A percentile compares a stretch with the other conserved stretches of the same genome.
phyloP scores from a whole-genome alignment of 1,140 invertebrate genomes.

The Drosophila truncata region DNA sequence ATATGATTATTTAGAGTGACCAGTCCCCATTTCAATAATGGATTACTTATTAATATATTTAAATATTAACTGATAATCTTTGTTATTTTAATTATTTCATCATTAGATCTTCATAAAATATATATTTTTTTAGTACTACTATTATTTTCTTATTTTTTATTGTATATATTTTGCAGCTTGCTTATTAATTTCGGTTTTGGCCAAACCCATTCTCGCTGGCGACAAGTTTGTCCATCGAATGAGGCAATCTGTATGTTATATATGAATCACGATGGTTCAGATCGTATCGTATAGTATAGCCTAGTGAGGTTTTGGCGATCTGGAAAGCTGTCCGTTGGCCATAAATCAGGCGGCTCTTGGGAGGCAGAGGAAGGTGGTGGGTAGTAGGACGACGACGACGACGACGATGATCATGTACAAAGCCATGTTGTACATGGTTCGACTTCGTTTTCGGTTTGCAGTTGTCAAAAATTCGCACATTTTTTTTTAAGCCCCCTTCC shows the following conservation, averaged over 20 bases:
- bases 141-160: too few species aligned
- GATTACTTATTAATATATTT: too few species aligned
- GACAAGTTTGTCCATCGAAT: slow-evolving; percentile 26
- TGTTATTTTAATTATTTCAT: too few species aligned
- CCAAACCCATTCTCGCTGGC: slow-evolving; percentile 8
- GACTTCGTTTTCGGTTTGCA: slow-evolving; percentile 61
- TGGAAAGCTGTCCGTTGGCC: slow-evolving; percentile 38
- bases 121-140: too few species aligned
- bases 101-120: too few species aligned
- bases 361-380: not conserved
- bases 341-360: slow-evolving; percentile 42
- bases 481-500: slow-evolving; percentile 11
- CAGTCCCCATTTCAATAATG: too few species aligned
- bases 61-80: too few species aligned
- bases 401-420: slow-evolving; percentile 42
- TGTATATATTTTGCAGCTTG: not conserved
- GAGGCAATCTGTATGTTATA: slow-evolving; percentile 47
- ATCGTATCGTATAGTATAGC: slow-evolving; percentile 6
- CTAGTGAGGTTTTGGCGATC: slow-evolving; percentile 17
- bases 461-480: slow-evolving; percentile 81
- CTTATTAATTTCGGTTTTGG: slow-evolving; percentile 2
- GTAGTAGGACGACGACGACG: slow-evolving; percentile 3
- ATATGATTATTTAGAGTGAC: too few species aligned
- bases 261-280: slow-evolving; percentile 33
- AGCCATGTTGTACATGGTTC: slow-evolving; percentile 59